Percentiles rank a stretch among this genome's conserved stretches.
Evolutionary conservation across 2,888 invertebrate species (phyloP).

Genomic region (Temnothorax ravouxi): DNA sequence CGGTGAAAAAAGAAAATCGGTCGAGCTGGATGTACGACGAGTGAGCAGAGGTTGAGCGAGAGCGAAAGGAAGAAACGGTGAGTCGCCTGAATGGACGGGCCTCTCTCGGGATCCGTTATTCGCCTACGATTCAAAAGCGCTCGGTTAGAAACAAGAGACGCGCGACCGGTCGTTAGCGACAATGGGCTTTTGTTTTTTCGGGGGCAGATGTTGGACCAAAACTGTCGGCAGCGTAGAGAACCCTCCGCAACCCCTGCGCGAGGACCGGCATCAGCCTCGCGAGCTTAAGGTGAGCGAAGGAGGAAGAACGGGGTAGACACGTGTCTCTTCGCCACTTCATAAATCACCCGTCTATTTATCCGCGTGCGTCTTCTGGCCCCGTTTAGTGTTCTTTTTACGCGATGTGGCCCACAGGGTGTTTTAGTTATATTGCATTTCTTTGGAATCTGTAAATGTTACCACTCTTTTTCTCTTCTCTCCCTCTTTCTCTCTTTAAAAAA

Average conservation of each 20-base stretch:
- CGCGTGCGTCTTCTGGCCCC: conserved; percentile 35
- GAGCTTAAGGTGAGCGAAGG: conserved; percentile 69
- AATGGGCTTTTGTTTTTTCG: conserved; percentile 87
- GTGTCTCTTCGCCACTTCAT: conserved; percentile 70
- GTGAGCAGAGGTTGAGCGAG: conserved; percentile 24
- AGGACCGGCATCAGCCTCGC: conserved; percentile 42
- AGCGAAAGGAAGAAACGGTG: conserved; percentile 62
- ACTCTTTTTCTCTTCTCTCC: background rate
- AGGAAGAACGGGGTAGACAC: conserved; percentile 64
- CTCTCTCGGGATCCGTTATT: conserved; percentile 84
- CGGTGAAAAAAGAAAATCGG: conserved; percentile 28
- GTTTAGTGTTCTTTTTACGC: conserved; percentile 29
- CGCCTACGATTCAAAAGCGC: conserved; percentile 86
- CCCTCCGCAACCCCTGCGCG: conserved; percentile 60
- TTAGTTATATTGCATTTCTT: conserved; percentile 3
- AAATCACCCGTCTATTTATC: conserved; percentile 63
- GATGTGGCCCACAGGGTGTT: background rate
- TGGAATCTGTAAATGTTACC: background rate
- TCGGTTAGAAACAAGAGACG: conserved; percentile 87
- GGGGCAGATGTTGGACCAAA: conserved; percentile 85
- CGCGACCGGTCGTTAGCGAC: conserved; percentile 86
- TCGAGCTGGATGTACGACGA: conserved; percentile 26
- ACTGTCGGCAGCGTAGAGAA: conserved; percentile 70
- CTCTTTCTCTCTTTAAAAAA: background rate
- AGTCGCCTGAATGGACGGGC: conserved; percentile 76